Conservation (phyloP, 2,113 vertebrate species). For the Entosphenus tridentatus region DNA sequence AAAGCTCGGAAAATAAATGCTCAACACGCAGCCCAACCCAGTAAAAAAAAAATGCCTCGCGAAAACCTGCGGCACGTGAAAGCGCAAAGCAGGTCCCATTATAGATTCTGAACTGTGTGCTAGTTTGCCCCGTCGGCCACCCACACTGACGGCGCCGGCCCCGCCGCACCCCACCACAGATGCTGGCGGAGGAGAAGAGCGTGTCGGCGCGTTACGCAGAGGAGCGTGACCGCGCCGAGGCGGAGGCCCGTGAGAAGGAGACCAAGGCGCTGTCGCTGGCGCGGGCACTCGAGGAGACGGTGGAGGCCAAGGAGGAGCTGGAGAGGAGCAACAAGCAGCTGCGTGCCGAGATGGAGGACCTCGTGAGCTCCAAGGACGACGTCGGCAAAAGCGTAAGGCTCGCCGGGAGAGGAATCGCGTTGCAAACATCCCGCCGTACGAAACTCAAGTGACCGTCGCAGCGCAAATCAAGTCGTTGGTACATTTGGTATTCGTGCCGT, state of each 20-base stretch:
- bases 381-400: constrained; percentile 75
- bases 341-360: constrained; percentile 73
- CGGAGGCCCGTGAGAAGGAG: constrained; percentile 80
- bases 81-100: no score
- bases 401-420: no score
- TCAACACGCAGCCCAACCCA: no score
- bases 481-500: no score
- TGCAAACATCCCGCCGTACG: no score
- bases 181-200: constrained; percentile 81
- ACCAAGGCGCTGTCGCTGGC: constrained; percentile 73
- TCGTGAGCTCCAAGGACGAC: constrained; percentile 94
- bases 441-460: not conserved
- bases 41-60: no score
- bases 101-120: no score
- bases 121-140: no score
- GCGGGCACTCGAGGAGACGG: constrained; percentile 61
- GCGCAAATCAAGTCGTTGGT: no score
- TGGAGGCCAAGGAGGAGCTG: constrained; percentile 74
- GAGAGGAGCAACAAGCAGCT: constrained; percentile 87
- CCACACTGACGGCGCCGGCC: no score
- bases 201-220: constrained; percentile 67
- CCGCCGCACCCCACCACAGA: constrained; percentile 20
- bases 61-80: no score
- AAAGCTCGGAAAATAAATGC: no score
- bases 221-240: constrained; percentile 71